Base-by-base conservation (phyloP, 1,140 invertebrate species). In the Paraescarpia echinospica region DNA sequence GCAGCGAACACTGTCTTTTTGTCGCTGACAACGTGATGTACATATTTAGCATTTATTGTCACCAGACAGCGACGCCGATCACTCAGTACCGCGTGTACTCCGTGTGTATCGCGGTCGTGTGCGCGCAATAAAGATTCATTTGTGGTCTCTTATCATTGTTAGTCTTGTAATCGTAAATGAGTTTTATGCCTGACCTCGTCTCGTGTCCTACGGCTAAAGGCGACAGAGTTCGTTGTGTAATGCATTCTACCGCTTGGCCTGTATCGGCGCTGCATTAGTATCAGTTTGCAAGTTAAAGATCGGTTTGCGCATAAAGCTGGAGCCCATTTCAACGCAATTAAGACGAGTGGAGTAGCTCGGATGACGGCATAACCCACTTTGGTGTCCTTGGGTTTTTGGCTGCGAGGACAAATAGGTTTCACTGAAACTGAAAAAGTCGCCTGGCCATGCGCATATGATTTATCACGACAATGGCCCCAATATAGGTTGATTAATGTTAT, bases 21-120 rank as follows among this genome's bases (percentile, higher is more conserved):
- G 59, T 77, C 27, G 59, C 59, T 77, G 59, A 27, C 59, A 77
- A 77, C 59, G 59, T 77, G 59, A 77, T 77, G 59, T 77, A 77
- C 59, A 77, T 77, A 77, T 77, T 77, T 77, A 77, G 59, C 59
- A 77, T 77, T 77, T 77, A 77, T 77, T 77, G 59, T 77, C 59
- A 77, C 59, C 59, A 77, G 59, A 77, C 59, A 77, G 22, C 18
- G 59, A 31, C 59, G 22, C 2, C 59, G 59, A 77, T 77, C 59
- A 77, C 59, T 77, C 59, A 77, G 59, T 77, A 77, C 59, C 12
- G 59, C 59, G 4, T 31, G 4, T 18, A 77, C 59, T 22, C 59
- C 59, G 27, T 77, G 59, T 77, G 59, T 77, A 4, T 77, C 59
- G 59, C 27, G 59, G 27, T 31, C 22, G 59, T 27, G 22, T 2